A percentile compares a stretch with the other conserved stretches of the same genome.
phyloP scores from a whole-genome alignment of 2,797 vertebrate genomes.

The Neostethus bicornis region DNA sequence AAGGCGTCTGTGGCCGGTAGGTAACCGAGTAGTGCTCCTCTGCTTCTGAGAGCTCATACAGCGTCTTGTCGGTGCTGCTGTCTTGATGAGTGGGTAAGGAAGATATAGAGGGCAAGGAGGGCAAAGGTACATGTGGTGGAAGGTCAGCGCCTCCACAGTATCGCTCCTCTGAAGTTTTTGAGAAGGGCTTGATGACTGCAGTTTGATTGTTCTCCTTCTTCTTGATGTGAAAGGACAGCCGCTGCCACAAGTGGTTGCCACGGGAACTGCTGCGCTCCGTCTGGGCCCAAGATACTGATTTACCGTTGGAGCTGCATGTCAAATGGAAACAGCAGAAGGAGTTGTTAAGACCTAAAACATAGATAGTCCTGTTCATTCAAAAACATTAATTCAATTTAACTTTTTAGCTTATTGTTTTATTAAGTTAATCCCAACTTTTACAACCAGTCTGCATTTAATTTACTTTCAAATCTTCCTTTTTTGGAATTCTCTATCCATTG shows the following conservation, averaged over 20 bases:
- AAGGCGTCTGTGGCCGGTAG: conserved; percentile 88
- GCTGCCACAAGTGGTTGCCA: conserved; percentile 96
- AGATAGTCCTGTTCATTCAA: conserved; percentile 14
- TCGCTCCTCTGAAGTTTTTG: conserved; percentile 88
- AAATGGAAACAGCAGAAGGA: conserved; percentile 5
- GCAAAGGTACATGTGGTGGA: conserved; percentile 68
- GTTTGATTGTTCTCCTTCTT: conserved; percentile 97
- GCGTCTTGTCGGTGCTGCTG: conserved; percentile 85
- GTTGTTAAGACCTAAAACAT: conserved; percentile 1
- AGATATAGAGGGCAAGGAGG: conserved; percentile 70
- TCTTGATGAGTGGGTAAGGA: conserved; percentile 79
- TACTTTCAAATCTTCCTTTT: conserved; percentile 27
- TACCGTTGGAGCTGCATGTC: conserved; percentile 91
- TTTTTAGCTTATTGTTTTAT: conserved; percentile 14
- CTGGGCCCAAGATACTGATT: conserved; percentile 97
- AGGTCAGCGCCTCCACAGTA: conserved; percentile 73
- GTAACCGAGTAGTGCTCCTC: conserved; percentile 88
- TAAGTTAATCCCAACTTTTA: conserved; percentile 35
- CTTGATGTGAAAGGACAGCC: conserved; percentile 95
- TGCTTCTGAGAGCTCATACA: conserved; percentile 87
- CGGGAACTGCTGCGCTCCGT: conserved; percentile 89
- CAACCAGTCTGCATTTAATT: conserved; percentile 19
- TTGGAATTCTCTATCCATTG: conserved; percentile 13
- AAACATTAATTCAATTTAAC: conserved; percentile 15
- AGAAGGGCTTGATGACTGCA: conserved; percentile 97